Conservation (phyloP, 2,113 vertebrate genomes). For the Steatornis caripensis region DNA sequence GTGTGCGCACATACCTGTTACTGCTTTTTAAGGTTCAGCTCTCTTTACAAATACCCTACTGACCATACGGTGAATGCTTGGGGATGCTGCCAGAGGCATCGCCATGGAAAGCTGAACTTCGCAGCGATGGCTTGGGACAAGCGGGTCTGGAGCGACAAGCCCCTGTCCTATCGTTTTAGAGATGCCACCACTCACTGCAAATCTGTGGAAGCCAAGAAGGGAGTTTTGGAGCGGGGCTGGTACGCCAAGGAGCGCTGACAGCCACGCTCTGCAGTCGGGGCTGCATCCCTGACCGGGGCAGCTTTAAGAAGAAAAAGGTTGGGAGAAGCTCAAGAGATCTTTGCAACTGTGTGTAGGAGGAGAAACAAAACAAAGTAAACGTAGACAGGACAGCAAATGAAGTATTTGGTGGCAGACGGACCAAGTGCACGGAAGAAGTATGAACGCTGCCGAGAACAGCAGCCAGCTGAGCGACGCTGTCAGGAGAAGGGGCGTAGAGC, state of each 20-base stretch:
- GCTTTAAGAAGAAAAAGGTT: background rate
- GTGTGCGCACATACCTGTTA: background rate
- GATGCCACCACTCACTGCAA: background rate
- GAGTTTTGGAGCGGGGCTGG: background rate
- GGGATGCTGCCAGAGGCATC: background rate
- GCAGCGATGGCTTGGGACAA: background rate
- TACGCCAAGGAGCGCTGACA: too few species aligned
- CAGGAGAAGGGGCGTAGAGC: background rate
- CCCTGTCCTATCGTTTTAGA: background rate
- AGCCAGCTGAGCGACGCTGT: background rate
- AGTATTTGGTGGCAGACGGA: background rate
- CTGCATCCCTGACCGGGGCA: background rate
- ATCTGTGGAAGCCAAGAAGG: background rate
- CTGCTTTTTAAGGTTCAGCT: background rate
- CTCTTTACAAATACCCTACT: background rate
- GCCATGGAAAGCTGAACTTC: background rate
- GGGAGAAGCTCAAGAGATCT: background rate
- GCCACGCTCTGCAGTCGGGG: background rate
- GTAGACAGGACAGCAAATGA: background rate
- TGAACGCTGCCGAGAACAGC: background rate
- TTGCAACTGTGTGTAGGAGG: background rate
- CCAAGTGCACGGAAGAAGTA: background rate
- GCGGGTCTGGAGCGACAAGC: background rate
- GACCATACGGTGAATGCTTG: rapidly evolving
- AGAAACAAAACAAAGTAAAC: background rate